Conservation (phyloP, 2,113 vertebrate genomes). For the Sisor rabdophorus region DNA sequence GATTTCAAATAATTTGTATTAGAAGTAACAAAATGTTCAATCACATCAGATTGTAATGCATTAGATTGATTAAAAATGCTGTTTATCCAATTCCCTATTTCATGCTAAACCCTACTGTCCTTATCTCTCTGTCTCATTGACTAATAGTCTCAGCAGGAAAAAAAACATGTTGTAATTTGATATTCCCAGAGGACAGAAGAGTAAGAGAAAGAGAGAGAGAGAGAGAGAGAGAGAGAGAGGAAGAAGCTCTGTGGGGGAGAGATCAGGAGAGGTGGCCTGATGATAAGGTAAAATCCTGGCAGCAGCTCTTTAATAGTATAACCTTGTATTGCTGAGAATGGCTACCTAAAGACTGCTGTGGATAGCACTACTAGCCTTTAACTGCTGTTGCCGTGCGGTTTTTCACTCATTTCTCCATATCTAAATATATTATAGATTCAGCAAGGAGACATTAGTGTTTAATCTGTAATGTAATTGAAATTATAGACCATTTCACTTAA, state of each 20-base stretch:
- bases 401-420: no score
- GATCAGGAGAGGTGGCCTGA: conserved; percentile 32
- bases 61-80: background rate
- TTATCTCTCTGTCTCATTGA: conserved; percentile 23
- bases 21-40: background rate
- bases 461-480: no score
- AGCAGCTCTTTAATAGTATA: background rate
- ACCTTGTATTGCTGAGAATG: no score
- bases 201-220: conserved; percentile 48
- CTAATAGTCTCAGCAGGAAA: conserved; percentile 13
- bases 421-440: no score
- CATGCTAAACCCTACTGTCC: background rate
- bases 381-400: no score
- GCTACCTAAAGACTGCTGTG: no score
- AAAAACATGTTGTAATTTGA: conserved; percentile 60
- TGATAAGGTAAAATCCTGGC: background rate
- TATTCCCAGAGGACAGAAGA: conserved; percentile 56
- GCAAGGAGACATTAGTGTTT: no score
- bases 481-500: no score
- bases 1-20: background rate
- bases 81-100: background rate
- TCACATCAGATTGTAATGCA: background rate
- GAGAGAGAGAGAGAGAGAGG: conserved; percentile 33
- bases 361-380: no score
- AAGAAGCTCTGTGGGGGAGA: conserved; percentile 32